Evolutionary conservation across 2,113 vertebrate species (phyloP).

Genomic region (Sakesphorus luctuosus): DNA sequence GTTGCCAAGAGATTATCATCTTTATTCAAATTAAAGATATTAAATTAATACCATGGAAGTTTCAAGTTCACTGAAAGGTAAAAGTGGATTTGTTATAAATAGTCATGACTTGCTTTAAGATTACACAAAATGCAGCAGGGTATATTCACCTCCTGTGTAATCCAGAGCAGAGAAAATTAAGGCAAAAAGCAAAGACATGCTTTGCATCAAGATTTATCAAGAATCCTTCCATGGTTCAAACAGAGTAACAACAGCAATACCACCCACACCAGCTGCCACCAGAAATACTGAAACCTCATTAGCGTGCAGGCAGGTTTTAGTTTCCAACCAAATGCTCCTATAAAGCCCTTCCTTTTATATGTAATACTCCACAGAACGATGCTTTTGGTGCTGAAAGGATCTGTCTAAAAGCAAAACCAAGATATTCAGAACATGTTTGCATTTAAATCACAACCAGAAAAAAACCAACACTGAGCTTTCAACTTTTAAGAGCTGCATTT

Average conservation of each 20-base stretch:
- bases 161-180: neutral
- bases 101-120: neutral
- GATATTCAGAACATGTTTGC: neutral
- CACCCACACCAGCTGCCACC: neutral
- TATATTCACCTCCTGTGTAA: neutral
- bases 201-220: neutral
- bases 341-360: neutral
- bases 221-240: neutral
- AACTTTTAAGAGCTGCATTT: neutral
- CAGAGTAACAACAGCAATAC: neutral
- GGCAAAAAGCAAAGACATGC: neutral
- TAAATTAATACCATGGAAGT: neutral
- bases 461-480: neutral
- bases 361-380: neutral
- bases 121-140: neutral
- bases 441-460: neutral
- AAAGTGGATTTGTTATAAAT: neutral
- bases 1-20: constrained; percentile 29
- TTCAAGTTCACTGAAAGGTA: constrained; percentile 9
- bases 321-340: neutral
- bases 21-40: constrained; percentile 1
- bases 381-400: neutral
- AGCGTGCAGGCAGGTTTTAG: neutral
- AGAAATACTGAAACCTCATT: neutral
- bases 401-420: neutral